These are phyloP conservation scores for Benitochromis conjunctus DNA, from an alignment of 2,113 vertebrate species.

Conservation along the genomic window DNA sequence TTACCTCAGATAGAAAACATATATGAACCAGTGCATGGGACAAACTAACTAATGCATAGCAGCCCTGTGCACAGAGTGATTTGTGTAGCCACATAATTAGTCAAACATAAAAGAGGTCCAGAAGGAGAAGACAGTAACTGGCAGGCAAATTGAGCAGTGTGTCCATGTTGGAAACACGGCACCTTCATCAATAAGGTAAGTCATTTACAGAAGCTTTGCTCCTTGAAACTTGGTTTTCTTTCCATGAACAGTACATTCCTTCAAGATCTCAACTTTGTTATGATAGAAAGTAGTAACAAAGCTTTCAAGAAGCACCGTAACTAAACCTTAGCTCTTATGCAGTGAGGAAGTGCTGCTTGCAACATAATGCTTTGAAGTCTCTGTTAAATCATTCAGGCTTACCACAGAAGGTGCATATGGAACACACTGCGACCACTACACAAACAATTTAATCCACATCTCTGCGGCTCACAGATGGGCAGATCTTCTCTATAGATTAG, in stretches of 20 bases:
- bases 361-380: slow-evolving; percentile 21
- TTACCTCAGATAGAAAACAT: neutral
- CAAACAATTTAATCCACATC: slow-evolving; percentile 48
- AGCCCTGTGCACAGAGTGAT: neutral
- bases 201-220: slow-evolving; percentile 6
- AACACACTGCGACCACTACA: neutral
- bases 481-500: slow-evolving; percentile 42
- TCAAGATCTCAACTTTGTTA: neutral
- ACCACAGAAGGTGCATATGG: slow-evolving; percentile 11
- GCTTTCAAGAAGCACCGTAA: neutral
- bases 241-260: neutral
- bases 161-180: slow-evolving; percentile 8
- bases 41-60: neutral
- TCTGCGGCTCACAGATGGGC: slow-evolving; percentile 25
- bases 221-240: neutral
- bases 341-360: neutral
- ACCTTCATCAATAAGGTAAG: slow-evolving; percentile 17
- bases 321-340: neutral
- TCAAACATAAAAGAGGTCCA: neutral
- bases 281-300: neutral
- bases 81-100: neutral
- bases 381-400: slow-evolving; percentile 1
- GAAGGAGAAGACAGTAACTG: neutral
- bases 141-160: neutral
- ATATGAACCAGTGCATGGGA: neutral